These are phyloP conservation scores for Zophobas atratus DNA, from an alignment of 1,140 invertebrate species.

Conservation along the genomic window DNA sequence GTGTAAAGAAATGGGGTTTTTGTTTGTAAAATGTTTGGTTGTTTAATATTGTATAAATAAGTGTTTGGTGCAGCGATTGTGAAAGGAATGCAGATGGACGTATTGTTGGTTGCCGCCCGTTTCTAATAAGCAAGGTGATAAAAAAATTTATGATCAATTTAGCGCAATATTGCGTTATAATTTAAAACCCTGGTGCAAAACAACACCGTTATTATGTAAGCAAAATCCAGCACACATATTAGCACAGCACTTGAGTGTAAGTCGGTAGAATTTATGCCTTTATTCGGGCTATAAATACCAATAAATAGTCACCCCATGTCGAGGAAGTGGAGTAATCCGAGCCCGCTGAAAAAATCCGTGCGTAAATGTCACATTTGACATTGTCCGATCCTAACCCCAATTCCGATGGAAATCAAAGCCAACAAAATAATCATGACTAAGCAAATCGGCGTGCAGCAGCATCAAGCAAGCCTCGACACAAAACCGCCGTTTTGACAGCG, in stretches of 20 bases:
- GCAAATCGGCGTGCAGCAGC: conserved; percentile 14
- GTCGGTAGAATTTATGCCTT: not conserved
- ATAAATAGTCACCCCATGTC: not conserved
- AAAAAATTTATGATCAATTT: not conserved
- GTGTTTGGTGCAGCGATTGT: too few relatives aligned
- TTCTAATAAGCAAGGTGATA: conserved; percentile 6
- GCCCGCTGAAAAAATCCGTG: conserved; percentile 1
- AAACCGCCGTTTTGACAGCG: conserved; percentile 20
- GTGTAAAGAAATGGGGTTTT: not conserved
- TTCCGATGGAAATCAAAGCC: conserved; percentile 7
- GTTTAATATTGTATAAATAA: not conserved
- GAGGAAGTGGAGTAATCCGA: too few relatives aligned
- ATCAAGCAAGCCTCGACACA: conserved; percentile 26
- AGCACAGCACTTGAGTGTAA: not conserved
- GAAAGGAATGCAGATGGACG: not conserved
- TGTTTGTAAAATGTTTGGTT: not conserved
- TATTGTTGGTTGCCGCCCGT: conserved; percentile 30
- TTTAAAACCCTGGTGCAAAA: conserved; percentile 11
- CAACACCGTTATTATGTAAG: conserved; percentile 28
- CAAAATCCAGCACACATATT: not conserved
- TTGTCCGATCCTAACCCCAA: conserved; percentile 23
- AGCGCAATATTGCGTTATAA: conserved; percentile 12
- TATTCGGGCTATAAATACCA: not conserved
- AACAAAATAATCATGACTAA: conserved; percentile 20
- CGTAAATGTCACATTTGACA: conserved; percentile 28